phyloP scores from a whole-genome alignment of 2,113 vertebrate species.

The Anthoscopus minutus region DNA sequence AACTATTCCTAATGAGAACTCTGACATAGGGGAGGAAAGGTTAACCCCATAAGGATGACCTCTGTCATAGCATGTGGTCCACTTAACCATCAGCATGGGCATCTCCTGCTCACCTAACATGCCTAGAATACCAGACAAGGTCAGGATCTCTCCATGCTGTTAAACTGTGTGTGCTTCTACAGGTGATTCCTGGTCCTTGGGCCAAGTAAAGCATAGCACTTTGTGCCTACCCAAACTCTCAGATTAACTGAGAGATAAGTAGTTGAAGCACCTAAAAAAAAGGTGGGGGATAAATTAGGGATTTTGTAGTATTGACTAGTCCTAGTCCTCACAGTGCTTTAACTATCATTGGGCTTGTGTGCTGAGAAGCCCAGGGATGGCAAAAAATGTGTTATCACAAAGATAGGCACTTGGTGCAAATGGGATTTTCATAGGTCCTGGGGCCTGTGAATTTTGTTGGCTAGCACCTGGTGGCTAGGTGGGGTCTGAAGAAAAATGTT shows the following conservation, averaged over 20 bases:
- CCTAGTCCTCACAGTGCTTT: neutral
- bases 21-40: accelerated
- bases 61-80: accelerated
- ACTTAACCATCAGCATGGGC: neutral
- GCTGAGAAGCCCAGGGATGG: neutral
- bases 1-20: neutral
- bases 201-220: neutral
- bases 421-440: neutral
- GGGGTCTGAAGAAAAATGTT: neutral
- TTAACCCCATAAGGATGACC: neutral
- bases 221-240: neutral
- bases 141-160: neutral
- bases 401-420: neutral
- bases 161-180: neutral
- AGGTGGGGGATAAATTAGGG: neutral
- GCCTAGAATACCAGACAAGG: neutral
- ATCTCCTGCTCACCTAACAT: neutral
- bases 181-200: neutral
- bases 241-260: neutral
- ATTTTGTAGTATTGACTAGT: neutral
- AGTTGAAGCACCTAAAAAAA: neutral
- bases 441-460: neutral
- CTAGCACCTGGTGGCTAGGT: neutral
- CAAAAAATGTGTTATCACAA: neutral
- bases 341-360: neutral